These are phyloP conservation scores for Amphiprion ocellaris DNA, from an alignment of 2,113 vertebrate species.

Conservation along the genomic window DNA sequence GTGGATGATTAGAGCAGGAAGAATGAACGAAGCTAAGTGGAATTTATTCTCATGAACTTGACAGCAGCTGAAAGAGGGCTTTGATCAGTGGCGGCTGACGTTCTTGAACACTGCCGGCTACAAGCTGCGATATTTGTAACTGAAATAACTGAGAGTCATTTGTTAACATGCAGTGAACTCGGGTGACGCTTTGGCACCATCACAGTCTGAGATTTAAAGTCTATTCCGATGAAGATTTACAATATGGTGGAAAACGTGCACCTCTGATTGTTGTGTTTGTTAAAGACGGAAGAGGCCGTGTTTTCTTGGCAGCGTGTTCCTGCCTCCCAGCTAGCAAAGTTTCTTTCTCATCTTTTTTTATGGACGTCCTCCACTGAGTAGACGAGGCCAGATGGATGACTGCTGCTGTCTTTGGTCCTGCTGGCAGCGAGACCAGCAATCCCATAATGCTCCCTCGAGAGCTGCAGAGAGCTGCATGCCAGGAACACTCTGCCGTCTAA, in stretches of 20 bases:
- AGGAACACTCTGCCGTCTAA: conserved; percentile 71
- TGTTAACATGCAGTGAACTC: not conserved
- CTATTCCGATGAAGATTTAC: conserved; percentile 29
- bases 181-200: not conserved
- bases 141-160: conserved; percentile 18
- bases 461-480: conserved; percentile 58
- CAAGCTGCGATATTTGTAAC: conserved; percentile 3
- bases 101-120: not conserved
- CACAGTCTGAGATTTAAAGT: conserved; percentile 13
- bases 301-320: conserved; percentile 36
- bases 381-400: conserved; percentile 76
- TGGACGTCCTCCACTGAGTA: conserved; percentile 63
- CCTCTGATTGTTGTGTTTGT: conserved; percentile 43
- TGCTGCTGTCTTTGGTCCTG: conserved; percentile 77
- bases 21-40: conserved; percentile 25
- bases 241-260: conserved; percentile 21
- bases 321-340: conserved; percentile 58
- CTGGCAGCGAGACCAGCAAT: conserved; percentile 68
- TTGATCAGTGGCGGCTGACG: conserved; percentile 28
- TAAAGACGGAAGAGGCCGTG: conserved; percentile 21
- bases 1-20: conserved; percentile 35
- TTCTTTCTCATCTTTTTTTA: conserved; percentile 63
- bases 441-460: conserved; percentile 71
- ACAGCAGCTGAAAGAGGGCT: conserved; percentile 17
- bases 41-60: not conserved